phyloP scores from a whole-genome alignment of 2,797 vertebrate genomes.

The Psittacula echo region DNA sequence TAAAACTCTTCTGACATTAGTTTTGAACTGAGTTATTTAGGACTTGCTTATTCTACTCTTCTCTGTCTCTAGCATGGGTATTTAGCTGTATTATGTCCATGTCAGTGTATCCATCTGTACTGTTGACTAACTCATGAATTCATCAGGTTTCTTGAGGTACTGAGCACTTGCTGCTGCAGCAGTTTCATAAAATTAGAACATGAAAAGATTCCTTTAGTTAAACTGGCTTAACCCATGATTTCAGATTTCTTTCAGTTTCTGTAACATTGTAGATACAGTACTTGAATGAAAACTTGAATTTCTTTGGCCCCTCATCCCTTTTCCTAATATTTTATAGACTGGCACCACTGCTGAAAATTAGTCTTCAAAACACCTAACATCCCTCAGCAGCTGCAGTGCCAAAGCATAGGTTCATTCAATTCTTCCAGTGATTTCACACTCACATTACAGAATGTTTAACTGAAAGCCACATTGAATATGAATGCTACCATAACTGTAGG shows the following conservation, averaged over 20 bases:
- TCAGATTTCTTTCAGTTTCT: not conserved
- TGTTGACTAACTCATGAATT: slow-evolving; percentile 5
- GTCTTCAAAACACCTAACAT: slow-evolving; percentile 12
- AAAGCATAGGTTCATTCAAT: slow-evolving; percentile 28
- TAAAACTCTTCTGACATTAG: slow-evolving; percentile 7
- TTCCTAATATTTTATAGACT: not conserved
- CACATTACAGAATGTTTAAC: slow-evolving; percentile 14
- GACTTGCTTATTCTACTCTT: not conserved
- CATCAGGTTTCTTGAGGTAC: not conserved
- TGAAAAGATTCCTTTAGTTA: not conserved
- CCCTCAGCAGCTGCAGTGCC: slow-evolving; percentile 2
- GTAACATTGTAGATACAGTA: not conserved
- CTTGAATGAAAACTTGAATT: not conserved
- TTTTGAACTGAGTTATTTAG: not conserved
- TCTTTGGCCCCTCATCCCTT: not conserved
- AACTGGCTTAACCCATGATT: not conserved
- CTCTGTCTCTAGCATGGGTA: not conserved
- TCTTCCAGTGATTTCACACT: slow-evolving; percentile 52
- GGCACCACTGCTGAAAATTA: slow-evolving; percentile 23
- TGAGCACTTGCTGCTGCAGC: not conserved
- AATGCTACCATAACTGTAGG: slow-evolving; percentile 4
- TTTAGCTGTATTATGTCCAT: slow-evolving; percentile 23
- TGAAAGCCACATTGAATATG: slow-evolving; percentile 39
- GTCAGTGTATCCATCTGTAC: slow-evolving; percentile 4
- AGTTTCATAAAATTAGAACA: not conserved